Base-by-base conservation (phyloP, 2,888 invertebrate genomes). In the Mycalesis mineus region DNA sequence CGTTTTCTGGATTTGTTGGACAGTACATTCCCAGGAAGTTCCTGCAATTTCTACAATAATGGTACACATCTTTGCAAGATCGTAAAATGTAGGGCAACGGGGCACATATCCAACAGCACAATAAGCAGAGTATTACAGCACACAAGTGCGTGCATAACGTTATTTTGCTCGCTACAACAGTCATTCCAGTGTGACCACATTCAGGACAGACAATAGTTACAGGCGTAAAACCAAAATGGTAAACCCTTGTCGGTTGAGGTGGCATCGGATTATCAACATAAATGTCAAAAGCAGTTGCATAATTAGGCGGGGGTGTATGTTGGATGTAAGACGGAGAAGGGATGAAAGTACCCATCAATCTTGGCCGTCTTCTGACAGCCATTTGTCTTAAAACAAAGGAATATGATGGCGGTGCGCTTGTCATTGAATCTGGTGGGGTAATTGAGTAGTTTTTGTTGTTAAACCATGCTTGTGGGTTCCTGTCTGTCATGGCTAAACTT, bases 41-140 rank as follows among this genome's bases (percentile, higher is more conserved):
- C 58, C 84, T 79, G 67, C 88, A 89, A 67, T 82, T 85, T 67
- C 81, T 75, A 64, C 88, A 89, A 68, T 87, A 84, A 72, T 89
- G 88, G 65, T 87, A 82, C 0, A 89, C 88, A 62, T 88, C 82
- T 68, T 88, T 88, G 69, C 88, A 89, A n/a, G 88, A 88, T 40
- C 77, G 73, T 48, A 88, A 64, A 37, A 89, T 64, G 56, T 89
- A 89, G 0, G 88, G 88, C 49, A 89, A 66, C 0, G 88, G 88
- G 1, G 76, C 85, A 69, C 88, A 89, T 52, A 86, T 60, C 88
- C 88, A 89, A 64, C 88, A 89, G 57, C 84, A 88, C 42, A 88
- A 74, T n/a, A 89, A 22, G 60, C 87, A 88, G 37, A 89, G 67
- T 7, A 80, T 54, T 51, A 79, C 67, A 0, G 88, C 88, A 67